Evolutionary conservation across 2,888 invertebrate genomes (phyloP).

Genomic region (Noctua pronuba): DNA sequence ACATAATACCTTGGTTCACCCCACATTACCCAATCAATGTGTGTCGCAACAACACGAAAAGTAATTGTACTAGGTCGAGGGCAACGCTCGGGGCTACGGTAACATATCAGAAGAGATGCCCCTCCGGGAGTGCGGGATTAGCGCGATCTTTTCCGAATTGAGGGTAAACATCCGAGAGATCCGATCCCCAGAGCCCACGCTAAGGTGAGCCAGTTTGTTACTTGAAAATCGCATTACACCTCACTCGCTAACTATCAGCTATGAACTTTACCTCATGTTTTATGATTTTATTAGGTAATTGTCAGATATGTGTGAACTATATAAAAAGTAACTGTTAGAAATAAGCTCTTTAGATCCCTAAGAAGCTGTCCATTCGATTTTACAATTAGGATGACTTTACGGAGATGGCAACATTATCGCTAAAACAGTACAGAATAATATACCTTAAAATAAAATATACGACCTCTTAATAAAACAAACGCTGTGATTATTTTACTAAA

Average conservation of each 20-base stretch:
- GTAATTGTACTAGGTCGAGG: constrained; percentile 68
- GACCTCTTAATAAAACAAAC: not conserved
- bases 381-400: not conserved
- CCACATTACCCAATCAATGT: constrained; percentile 51
- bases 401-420: not conserved
- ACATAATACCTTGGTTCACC: constrained; percentile 18
- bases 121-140: constrained; percentile 82
- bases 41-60: constrained; percentile 62
- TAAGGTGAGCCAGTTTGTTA: constrained; percentile 82
- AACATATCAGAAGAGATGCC: constrained; percentile 78
- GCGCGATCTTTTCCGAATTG: constrained; percentile 85
- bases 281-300: not conserved
- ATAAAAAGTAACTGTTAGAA: not conserved
- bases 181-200: constrained; percentile 74
- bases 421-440: not conserved
- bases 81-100: constrained; percentile 66
- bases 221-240: constrained; percentile 77
- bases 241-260: constrained; percentile 59
- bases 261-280: not conserved
- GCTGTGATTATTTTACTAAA: constrained; percentile 19
- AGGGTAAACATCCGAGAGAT: constrained; percentile 84
- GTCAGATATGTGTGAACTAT: not conserved
- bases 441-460: not conserved
- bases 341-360: not conserved
- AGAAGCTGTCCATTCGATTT: not conserved